Evolutionary conservation across 2,113 vertebrate species (phyloP), one percentile per base, ranked within the genome.

Genomic region (Cheirogaleus medius): DNA sequence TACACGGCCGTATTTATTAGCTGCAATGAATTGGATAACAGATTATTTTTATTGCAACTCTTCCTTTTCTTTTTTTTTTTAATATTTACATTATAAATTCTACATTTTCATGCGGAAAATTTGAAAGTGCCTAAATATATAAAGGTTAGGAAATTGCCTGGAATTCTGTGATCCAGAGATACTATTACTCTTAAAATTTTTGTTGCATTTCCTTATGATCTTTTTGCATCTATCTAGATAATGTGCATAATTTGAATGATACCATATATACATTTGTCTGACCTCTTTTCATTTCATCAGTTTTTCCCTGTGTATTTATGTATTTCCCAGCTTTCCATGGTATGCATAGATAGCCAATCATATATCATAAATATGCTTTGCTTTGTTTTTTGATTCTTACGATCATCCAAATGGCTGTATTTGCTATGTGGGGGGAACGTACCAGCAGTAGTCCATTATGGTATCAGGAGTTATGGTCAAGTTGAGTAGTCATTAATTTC

Each of bases 231-330:
- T 81, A 4, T 58, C 68, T 64, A 84, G 64, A 80, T 74, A 39
- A 74, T 77, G 66, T 71, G 39, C 21, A 27, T 23, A 83, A 63
- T 81, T 76, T 76, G 73, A 84, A 47, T 73, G 27, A 63, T 69
- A 49, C 14, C 0, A 13, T 77, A 27, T 34, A 37, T 66, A 64
- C 15, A 77, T 56, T 77, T 93, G 6, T 73, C 27, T 71, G 44
- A 95, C n/a, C 34, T 49, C 34, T 90, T 94, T 80, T 91, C 37
- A 81, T 92, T 69, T 92, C 13, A 56, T 44, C 39, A 83, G 21
- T 15, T 69, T 94, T 66, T n/a, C 54, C 32, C 17, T 17, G 2
- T 44, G 14, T 76, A 60, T 83, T 86, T 69, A 69, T 77, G 1
- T 92, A 42, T 93, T 82, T 87, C 8, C 64, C 25, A 64, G 63